Base-by-base conservation (phyloP, 2,797 vertebrate genomes). In the Macropus fuliginosus region DNA sequence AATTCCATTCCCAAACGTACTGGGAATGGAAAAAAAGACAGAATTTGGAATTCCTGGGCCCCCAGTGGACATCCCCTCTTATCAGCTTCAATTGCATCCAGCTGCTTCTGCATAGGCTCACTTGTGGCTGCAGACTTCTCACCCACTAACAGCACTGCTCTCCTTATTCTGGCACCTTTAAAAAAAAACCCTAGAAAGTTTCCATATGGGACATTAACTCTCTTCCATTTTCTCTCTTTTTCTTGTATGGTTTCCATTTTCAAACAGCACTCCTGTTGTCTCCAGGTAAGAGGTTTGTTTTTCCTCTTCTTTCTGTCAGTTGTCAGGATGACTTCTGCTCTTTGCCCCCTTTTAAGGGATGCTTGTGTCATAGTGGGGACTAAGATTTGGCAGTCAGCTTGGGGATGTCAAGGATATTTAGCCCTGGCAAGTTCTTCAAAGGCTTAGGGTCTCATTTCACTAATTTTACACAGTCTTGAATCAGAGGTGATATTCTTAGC, bases 231-330 rank as follows among this genome's bases (percentile, higher is more conserved):
- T 98, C 96, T 98, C 95, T 98, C 98, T 97, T 98, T 97, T 98
- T 95, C 95, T 95, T 98, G 95, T 98, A 91, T 55, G 96, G 95
- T 98, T 98, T 74, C 98, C 97, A 97, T 97, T 96, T 98, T 95
- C 97, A 96, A 98, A 98, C 99, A 99, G 99, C 99, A 97, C 98
- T 99, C 98, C 99, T 99, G 98, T 99, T 99, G 98, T 99, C 99
- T 52, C 99, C 99, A 97, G 99, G 99, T 99, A 99, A 99, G 99
- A 98, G 74, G 94, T 93, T 87, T 27, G 28, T 94, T 97, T 96
- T 95, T 90, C 40, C 87, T 56, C 62, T 92, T 94, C 66, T 96
- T 96, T 94, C 54, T 95, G 87, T 90, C 92, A 96, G 57, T 91
- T 46, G 29, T 96, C 74, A 59, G 66, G 66, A 74, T 94, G 91